Evolutionary conservation across 2,113 vertebrate species (phyloP).

Genomic region (Epinephelus cyanopodus): DNA sequence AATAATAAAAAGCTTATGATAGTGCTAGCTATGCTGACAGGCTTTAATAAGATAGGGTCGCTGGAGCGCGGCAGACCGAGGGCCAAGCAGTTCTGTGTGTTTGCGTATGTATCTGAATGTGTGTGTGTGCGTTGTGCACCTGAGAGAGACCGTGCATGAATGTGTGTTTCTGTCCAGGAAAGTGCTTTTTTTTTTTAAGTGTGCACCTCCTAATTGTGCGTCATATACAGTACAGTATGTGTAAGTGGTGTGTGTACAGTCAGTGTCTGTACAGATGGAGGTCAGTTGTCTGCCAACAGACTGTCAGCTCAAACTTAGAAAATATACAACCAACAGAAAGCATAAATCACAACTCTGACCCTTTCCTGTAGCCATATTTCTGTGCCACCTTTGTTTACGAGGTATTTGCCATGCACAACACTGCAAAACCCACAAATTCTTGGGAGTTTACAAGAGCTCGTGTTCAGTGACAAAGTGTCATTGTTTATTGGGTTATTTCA

Average conservation of each 20-base stretch:
- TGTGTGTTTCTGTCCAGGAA: conserved; percentile 43
- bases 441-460: conserved; percentile 38
- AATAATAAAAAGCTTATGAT: conserved; percentile 89
- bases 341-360: conserved; percentile 28
- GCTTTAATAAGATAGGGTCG: conserved; percentile 86
- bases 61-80: conserved; percentile 80
- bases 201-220: not conserved
- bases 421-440: conserved; percentile 33
- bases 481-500: conserved; percentile 59
- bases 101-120: conserved; percentile 45
- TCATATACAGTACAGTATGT: conserved; percentile 24
- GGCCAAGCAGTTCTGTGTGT: conserved; percentile 61
- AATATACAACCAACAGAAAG: conserved; percentile 43
- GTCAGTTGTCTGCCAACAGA: conserved; percentile 6
- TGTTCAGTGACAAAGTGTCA: conserved; percentile 37
- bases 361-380: conserved; percentile 33
- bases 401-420: conserved; percentile 32
- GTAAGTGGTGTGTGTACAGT: conserved; percentile 9
- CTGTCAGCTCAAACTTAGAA: conserved; percentile 26
- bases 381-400: conserved; percentile 35
- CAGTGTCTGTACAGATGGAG: not conserved
- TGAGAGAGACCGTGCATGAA: conserved; percentile 9
- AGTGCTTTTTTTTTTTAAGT: not conserved
- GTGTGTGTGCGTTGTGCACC: conserved; percentile 33
- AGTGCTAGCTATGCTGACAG: conserved; percentile 85